phyloP scores from a whole-genome alignment of 1,140 invertebrate species.

The Leptopilina clavipes region DNA sequence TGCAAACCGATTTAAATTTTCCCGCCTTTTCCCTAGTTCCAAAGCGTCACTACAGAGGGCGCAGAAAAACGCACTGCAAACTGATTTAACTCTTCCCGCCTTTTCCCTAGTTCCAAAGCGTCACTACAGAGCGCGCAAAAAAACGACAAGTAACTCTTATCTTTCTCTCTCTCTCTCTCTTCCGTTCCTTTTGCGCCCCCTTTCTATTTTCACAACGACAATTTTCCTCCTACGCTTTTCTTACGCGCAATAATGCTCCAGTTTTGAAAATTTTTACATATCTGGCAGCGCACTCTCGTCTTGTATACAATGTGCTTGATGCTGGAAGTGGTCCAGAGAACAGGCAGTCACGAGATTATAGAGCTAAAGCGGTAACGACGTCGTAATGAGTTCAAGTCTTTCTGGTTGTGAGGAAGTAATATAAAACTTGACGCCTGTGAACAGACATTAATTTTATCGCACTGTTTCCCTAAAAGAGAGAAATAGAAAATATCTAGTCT shows the following conservation, averaged over 20 bases:
- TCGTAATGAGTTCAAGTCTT: constrained; percentile 27
- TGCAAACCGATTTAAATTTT: too few species aligned
- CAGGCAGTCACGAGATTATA: constrained; percentile 9
- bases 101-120: too few species aligned
- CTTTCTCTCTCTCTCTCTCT: neutral
- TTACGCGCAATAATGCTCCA: constrained; percentile 27
- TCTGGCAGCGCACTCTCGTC: constrained; percentile 22
- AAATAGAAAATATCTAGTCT: too few species aligned
- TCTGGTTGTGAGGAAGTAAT: neutral
- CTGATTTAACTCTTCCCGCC: too few species aligned
- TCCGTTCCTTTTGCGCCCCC: neutral
- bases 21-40: too few species aligned
- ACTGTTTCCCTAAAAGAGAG: too few species aligned
- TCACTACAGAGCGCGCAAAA: too few species aligned
- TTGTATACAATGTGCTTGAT: too few species aligned
- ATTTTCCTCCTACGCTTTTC: constrained; percentile 6
- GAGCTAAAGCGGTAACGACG: constrained; percentile 1
- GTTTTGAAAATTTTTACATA: constrained; percentile 13
- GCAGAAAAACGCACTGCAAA: too few species aligned
- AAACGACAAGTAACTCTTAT: neutral
- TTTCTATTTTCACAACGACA: neutral
- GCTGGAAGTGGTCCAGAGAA: constrained; percentile 26
- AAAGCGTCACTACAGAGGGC: too few species aligned
- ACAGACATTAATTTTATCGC: too few species aligned
- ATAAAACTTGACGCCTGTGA: constrained; percentile 7